Evolutionary conservation across 2,888 invertebrate genomes (phyloP).

Genomic region (Nomada hirtipes): DNA sequence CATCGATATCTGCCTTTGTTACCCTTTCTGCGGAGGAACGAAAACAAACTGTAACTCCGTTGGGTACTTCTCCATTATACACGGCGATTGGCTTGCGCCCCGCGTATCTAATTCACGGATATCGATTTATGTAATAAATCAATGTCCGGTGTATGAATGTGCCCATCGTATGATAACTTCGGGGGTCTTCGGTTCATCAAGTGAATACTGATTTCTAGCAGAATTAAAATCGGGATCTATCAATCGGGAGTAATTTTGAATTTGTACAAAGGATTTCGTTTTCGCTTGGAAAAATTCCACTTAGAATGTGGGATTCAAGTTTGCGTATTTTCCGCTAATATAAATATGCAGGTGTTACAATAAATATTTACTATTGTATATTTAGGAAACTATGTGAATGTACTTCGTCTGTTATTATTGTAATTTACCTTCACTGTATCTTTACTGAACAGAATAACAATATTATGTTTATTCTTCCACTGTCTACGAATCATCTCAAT

Average conservation of each 20-base stretch:
- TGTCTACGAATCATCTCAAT: too few relatives aligned
- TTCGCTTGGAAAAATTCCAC: constrained; percentile 2
- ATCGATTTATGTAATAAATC: constrained; percentile 38
- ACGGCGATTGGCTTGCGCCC: too few relatives aligned
- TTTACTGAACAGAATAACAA: too few relatives aligned
- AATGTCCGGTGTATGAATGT: constrained; percentile 22
- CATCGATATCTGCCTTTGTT: neutral
- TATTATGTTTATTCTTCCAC: too few relatives aligned
- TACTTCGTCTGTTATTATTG: too few relatives aligned
- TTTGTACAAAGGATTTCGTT: constrained; percentile 21
- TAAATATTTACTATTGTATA: neutral
- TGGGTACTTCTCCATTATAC: neutral
- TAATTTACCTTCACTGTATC: too few relatives aligned
- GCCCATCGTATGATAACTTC: constrained; percentile 42
- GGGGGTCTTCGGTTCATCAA: constrained; percentile 8
- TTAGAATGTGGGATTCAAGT: neutral
- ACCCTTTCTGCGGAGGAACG: neutral
- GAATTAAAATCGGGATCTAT: constrained; percentile 25
- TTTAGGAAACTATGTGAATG: too few relatives aligned
- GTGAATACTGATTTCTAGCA: constrained; percentile 43
- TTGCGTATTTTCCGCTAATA: too few relatives aligned
- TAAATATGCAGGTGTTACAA: too few relatives aligned
- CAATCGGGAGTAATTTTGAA: constrained; percentile 16
- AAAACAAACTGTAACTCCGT: too few relatives aligned
- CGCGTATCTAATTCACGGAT: constrained; percentile 22